Evolutionary conservation across 2,888 invertebrate genomes (phyloP).

Genomic region (Tiliacea citrago): DNA sequence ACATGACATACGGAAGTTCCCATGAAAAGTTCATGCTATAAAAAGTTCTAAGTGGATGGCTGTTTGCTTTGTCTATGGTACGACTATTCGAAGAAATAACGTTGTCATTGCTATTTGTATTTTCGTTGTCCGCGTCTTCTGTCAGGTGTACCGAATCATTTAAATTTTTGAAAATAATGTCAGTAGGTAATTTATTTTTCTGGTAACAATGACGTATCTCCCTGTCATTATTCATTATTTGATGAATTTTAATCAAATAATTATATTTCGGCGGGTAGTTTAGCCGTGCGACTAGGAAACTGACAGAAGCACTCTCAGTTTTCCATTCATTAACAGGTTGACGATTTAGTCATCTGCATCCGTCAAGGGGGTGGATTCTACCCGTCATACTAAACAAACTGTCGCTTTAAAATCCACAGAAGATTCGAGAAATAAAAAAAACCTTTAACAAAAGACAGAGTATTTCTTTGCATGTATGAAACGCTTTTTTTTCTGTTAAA

Average conservation of each 20-base stretch:
- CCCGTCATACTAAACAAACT: neutral
- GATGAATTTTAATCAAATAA: too few relatives aligned
- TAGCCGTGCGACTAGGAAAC: too few relatives aligned
- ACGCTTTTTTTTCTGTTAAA: neutral
- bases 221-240: neutral
- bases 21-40: slow-evolving; percentile 38
- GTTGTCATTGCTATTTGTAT: slow-evolving; percentile 3
- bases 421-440: neutral
- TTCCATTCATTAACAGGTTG: neutral
- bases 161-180: neutral
- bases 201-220: neutral
- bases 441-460: neutral
- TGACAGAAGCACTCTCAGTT: neutral
- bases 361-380: neutral
- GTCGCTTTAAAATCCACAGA: neutral
- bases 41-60: neutral
- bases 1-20: slow-evolving; percentile 53
- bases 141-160: neutral
- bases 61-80: slow-evolving; percentile 16
- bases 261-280: neutral
- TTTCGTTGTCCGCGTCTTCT: neutral
- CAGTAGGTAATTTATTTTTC: neutral
- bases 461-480: neutral
- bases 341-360: neutral
- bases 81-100: slow-evolving; percentile 4